Evolutionary conservation across 2,888 invertebrate genomes (phyloP).

Genomic region (Calephelis perditalis): DNA sequence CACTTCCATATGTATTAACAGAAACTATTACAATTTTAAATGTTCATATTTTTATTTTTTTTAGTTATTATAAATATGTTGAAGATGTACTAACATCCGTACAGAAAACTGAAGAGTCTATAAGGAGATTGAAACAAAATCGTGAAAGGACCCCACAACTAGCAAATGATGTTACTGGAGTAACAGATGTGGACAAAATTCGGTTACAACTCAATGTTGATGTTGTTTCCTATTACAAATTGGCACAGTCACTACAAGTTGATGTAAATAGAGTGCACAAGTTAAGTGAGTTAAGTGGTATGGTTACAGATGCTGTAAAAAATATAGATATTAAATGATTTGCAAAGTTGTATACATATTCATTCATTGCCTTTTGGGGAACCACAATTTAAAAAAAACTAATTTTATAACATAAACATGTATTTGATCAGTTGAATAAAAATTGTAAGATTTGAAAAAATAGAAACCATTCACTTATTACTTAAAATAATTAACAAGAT

Average conservation of each 20-base stretch:
- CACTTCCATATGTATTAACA: too few relatives aligned
- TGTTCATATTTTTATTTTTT: slow-evolving; percentile 24
- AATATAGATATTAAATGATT: slow-evolving; percentile 76
- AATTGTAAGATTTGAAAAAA: slow-evolving; percentile 78
- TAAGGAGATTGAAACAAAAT: slow-evolving; percentile 92
- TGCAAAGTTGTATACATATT: slow-evolving; percentile 50
- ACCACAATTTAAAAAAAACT: slow-evolving; percentile 36
- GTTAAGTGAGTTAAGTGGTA: slow-evolving; percentile 76
- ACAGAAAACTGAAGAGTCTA: slow-evolving; percentile 95
- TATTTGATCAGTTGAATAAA: slow-evolving; percentile 77
- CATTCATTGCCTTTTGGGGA: slow-evolving; percentile 24
- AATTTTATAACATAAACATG: slow-evolving; percentile 71
- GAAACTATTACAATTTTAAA: not conserved
- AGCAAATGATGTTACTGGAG: slow-evolving; percentile 75
- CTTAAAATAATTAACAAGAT: slow-evolving; percentile 72
- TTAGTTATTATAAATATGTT: slow-evolving; percentile 84
- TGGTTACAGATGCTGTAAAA: slow-evolving; percentile 81
- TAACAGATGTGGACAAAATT: slow-evolving; percentile 96
- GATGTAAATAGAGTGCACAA: slow-evolving; percentile 77
- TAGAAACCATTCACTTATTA: slow-evolving; percentile 78
- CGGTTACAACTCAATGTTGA: slow-evolving; percentile 93
- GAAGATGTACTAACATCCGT: slow-evolving; percentile 95
- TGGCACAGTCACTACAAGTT: slow-evolving; percentile 76
- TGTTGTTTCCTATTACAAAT: slow-evolving; percentile 84
- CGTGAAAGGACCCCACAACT: slow-evolving; percentile 77